Base-by-base conservation (phyloP, 2,888 invertebrate genomes). In the Nemotelus nigrinus region DNA sequence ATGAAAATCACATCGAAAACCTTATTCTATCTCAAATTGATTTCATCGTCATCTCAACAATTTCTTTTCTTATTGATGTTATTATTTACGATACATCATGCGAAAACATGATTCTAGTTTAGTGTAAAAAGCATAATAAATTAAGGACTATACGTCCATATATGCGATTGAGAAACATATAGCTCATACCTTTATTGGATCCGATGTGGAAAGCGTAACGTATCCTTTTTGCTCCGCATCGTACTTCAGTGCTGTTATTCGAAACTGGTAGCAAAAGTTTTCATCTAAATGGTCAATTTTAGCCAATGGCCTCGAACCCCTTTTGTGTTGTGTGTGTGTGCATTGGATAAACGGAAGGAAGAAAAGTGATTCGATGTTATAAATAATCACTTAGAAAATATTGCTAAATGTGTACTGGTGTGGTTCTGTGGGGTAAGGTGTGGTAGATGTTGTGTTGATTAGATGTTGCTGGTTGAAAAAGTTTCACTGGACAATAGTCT, bases 231-330 rank as follows among this genome's bases (percentile, higher is more conserved):
- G 79, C 25, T 80, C 79, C 7, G 77, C 77, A 2, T 81, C 74
- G 50, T 82, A 80, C 47, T 81, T 82, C 78, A 87, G 75, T 0
- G 86, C 87, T 70, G 82, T 82, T 58, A 87, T 83, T 44, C 85
- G 83, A 78, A 87, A 80, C 45, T 83, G 81, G 80, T 85, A 84
- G 39, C 84, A 84, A 79, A 87, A 87, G 80, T 85, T 87, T 79
- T 87, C 86, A 48, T 85, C 86, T 80, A 87, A 81, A 71, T 84
- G 81, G 25, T 77, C 77, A 44, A 86, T 81, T 53, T 80, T 83
- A 39, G 82, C 81, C 3, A 82, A 82, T 47, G 76, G 45, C 44
- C 39, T 63, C n/a, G 79, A 78, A 55, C 78, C 72, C 79, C 79
- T 79, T 72, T 58, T 58, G 39, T 7, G 53, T 48, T 10, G 5